These are phyloP conservation scores for Zelostemma sp. DNA, from an alignment of 1,140 invertebrate genomes.

Conservation along the genomic window DNA sequence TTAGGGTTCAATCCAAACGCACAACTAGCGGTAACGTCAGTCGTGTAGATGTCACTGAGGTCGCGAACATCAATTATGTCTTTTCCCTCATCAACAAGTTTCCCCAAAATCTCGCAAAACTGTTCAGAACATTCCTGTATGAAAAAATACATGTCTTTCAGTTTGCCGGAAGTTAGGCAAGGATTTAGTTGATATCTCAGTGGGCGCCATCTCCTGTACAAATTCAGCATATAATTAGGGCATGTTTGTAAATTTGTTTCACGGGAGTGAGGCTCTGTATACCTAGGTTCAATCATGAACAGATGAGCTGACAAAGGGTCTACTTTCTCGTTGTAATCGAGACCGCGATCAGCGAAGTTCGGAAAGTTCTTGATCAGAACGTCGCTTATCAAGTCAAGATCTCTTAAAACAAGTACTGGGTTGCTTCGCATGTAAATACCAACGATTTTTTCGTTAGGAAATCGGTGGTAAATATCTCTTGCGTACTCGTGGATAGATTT, in stretches of 20 bases:
- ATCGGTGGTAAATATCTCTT: too few relatives aligned
- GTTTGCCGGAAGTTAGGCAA: slow-evolving; percentile 54
- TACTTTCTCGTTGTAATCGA: slow-evolving; percentile 64
- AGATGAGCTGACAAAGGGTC: slow-evolving; percentile 68
- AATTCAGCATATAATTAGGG: too few relatives aligned
- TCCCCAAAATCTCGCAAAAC: slow-evolving; percentile 45
- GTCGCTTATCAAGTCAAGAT: slow-evolving; percentile 46
- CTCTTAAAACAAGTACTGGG: slow-evolving; percentile 42
- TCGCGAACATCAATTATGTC: slow-evolving; percentile 57
- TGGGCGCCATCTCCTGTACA: slow-evolving; percentile 63
- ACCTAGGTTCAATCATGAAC: slow-evolving; percentile 47
- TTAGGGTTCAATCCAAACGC: slow-evolving; percentile 73
- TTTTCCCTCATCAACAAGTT: slow-evolving; percentile 15
- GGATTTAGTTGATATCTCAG: slow-evolving; percentile 54
- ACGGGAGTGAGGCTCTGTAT: too few relatives aligned
- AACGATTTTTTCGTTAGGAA: too few relatives aligned
- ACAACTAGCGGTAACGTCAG: slow-evolving; percentile 71
- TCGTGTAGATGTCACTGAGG: slow-evolving; percentile 64
- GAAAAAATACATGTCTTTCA: slow-evolving; percentile 63
- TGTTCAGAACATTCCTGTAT: slow-evolving; percentile 51
- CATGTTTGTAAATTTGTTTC: too few relatives aligned
- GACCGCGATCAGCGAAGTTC: slow-evolving; percentile 34
- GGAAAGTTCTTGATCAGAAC: slow-evolving; percentile 45
- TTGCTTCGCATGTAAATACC: too few relatives aligned
- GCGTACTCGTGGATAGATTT: too few relatives aligned